phyloP scores from a whole-genome alignment of 2,888 invertebrate genomes.

The Cephonodes hylas region DNA sequence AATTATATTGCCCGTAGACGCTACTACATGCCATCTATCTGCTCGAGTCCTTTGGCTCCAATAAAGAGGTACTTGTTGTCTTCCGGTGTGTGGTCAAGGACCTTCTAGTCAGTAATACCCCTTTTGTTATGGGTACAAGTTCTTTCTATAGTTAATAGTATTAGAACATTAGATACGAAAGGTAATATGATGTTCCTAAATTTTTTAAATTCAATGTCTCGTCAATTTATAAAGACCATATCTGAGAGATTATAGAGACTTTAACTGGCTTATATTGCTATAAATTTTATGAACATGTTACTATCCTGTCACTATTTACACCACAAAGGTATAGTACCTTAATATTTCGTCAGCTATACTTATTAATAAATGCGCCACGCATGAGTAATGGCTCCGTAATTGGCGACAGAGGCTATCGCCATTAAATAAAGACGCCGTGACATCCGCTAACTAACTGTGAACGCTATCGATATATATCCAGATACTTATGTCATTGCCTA shows the following conservation, averaged over 20 bases:
- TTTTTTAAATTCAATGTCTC: neutral
- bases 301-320: neutral
- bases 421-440: slow-evolving; percentile 70
- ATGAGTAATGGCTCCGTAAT: slow-evolving; percentile 72
- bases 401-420: slow-evolving; percentile 71
- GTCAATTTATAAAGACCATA: neutral
- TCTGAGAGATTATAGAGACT: neutral
- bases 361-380: slow-evolving; percentile 70
- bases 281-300: neutral
- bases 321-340: neutral
- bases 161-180: neutral
- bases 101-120: too few species aligned
- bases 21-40: neutral
- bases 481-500: slow-evolving; percentile 21
- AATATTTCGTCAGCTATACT: slow-evolving; percentile 29
- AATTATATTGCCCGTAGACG: too few species aligned
- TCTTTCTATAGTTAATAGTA: too few species aligned
- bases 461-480: slow-evolving; percentile 41
- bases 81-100: neutral
- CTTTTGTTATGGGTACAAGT: too few species aligned
- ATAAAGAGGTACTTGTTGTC: neutral
- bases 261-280: neutral
- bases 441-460: slow-evolving; percentile 71
- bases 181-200: too few species aligned
- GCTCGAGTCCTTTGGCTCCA: neutral